These are phyloP conservation scores for Malacoctenus gilli DNA, from an alignment of 2,797 vertebrate genomes.

Conservation along the genomic window DNA sequence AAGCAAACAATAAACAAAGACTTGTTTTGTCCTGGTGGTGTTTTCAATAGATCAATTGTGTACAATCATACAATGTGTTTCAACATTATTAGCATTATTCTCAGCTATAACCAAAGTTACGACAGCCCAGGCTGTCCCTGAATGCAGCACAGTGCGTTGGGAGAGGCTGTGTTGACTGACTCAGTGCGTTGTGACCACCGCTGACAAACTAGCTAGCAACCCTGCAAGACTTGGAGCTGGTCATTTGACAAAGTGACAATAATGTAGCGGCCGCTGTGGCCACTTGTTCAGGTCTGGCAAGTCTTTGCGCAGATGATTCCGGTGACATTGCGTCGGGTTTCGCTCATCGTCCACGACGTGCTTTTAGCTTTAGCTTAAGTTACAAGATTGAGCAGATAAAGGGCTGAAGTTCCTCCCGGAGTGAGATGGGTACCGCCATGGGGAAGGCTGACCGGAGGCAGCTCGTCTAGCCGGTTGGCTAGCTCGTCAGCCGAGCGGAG, in stretches of 20 bases:
- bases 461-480: conserved; percentile 24
- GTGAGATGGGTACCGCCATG: conserved; percentile 47
- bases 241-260: conserved; percentile 29
- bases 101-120: no score
- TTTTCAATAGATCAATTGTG: no score
- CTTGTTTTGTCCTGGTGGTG: no score
- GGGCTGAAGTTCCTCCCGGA: conserved; percentile 60
- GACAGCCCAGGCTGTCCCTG: neutral
- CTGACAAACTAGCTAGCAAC: conserved; percentile 20
- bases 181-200: conserved; percentile 1
- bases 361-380: conserved; percentile 47
- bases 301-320: neutral
- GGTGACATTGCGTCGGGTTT: neutral
- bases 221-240: conserved; percentile 17
- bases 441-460: conserved; percentile 29
- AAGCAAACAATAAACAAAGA: no score
- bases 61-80: no score
- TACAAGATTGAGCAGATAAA: conserved; percentile 57
- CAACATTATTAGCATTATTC: no score
- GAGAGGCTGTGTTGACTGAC: conserved; percentile 69
- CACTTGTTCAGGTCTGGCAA: neutral
- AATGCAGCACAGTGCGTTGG: conserved; percentile 48
- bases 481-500: conserved; percentile 21
- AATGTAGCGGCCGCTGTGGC: conserved; percentile 20
- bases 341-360: neutral